A percentile compares a stretch with the other conserved stretches of the same genome.
phyloP scores from a whole-genome alignment of 2,113 vertebrate genomes.

The Pipa parva region DNA sequence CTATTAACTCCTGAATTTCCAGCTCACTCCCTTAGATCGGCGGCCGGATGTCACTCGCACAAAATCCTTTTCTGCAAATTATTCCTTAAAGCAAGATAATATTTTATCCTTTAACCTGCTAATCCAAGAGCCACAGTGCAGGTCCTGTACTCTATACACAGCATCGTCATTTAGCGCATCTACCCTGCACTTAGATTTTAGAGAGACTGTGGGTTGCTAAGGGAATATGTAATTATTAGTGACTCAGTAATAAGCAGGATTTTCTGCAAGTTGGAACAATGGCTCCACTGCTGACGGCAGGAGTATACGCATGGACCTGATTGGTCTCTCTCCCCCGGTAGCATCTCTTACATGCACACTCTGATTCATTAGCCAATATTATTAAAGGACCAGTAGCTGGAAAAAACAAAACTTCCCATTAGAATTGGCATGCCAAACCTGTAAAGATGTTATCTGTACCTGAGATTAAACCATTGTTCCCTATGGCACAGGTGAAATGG shows the following conservation, averaged over 20 bases:
- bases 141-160: too few relatives aligned
- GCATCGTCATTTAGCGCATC: too few relatives aligned
- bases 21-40: too few relatives aligned
- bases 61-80: too few relatives aligned
- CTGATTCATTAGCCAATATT: too few relatives aligned
- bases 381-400: neutral
- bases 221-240: neutral
- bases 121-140: too few relatives aligned
- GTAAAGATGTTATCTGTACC: neutral
- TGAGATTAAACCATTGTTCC: neutral
- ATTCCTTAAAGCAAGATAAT: too few relatives aligned
- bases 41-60: too few relatives aligned
- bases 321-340: neutral
- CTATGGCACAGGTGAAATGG: neutral
- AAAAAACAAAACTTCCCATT: neutral
- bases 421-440: neutral
- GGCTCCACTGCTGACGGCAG: neutral
- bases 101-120: too few relatives aligned
- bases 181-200: too few relatives aligned
- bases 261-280: neutral
- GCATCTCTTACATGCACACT: too few relatives aligned
- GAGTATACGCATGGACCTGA: neutral
- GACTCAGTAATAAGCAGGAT: neutral
- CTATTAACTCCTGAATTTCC: too few relatives aligned
- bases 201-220: neutral